Conservation (phyloP, 2,888 invertebrate genomes). For the Heliconius cydno region DNA sequence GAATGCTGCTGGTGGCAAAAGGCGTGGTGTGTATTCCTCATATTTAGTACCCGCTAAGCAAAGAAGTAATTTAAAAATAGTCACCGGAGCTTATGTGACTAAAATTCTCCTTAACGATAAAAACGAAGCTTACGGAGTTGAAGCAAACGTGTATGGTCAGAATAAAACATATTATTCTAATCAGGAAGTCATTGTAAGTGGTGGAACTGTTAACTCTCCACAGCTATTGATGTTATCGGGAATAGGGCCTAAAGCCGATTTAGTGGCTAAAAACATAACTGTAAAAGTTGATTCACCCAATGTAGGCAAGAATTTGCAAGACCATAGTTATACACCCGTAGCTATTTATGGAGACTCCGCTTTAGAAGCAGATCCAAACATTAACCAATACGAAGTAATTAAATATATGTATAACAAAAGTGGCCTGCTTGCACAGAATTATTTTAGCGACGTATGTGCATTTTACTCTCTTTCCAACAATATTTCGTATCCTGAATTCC, state of each 20-base stretch:
- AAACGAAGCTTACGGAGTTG: conserved; percentile 69
- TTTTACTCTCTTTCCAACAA: conserved; percentile 58
- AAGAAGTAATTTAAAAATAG: conserved; percentile 62
- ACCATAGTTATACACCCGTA: conserved; percentile 73
- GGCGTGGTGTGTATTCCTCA: conserved; percentile 76
- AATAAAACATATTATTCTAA: conserved; percentile 53
- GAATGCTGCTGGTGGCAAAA: conserved; percentile 73
- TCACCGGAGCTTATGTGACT: conserved; percentile 76
- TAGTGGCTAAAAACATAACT: conserved; percentile 62
- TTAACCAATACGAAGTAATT: conserved; percentile 61
- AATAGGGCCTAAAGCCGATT: conserved; percentile 71
- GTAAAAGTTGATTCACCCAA: conserved; percentile 67
- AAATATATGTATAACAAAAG: conserved; percentile 78
- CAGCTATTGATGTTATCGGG: conserved; percentile 81
- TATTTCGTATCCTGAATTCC: conserved; percentile 61
- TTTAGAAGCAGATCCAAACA: conserved; percentile 50
- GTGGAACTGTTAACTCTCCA: conserved; percentile 77
- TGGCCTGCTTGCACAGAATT: conserved; percentile 76
- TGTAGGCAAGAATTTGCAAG: conserved; percentile 82
- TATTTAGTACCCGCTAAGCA: conserved; percentile 60
- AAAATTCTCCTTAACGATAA: conserved; percentile 75
- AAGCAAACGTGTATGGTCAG: conserved; percentile 56
- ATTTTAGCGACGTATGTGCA: conserved; percentile 80
- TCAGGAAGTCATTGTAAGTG: conserved; percentile 77
- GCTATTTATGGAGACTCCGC: conserved; percentile 62